Percentiles rank a stretch among this genome's conserved stretches.
Conservation (phyloP, 1,140 invertebrate species). For the Arctopsyche grandis region DNA sequence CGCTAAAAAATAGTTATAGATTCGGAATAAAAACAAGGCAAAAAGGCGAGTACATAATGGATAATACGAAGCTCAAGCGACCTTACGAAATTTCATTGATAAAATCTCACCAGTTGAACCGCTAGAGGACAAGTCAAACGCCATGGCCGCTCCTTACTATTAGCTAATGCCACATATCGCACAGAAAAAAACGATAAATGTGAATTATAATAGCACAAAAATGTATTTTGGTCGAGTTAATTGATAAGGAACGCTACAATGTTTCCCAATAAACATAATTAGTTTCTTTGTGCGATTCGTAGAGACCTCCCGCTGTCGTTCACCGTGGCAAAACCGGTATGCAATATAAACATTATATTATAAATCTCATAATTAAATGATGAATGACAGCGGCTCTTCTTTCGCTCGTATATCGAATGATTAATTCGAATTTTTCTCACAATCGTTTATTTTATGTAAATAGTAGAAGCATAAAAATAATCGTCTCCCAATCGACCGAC, state of each 20-base stretch:
- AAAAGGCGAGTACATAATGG: background rate
- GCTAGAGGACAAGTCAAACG: background rate
- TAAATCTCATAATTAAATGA: constrained; percentile 10
- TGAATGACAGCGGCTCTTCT: constrained; percentile 20
- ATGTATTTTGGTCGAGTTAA: no score
- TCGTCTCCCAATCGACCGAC: background rate
- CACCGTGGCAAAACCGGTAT: constrained; percentile 25
- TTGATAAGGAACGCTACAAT: background rate
- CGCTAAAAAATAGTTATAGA: background rate
- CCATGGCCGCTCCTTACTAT: no score
- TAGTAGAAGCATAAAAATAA: constrained; percentile 11
- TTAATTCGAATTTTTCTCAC: constrained; percentile 25
- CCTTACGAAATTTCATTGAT: background rate
- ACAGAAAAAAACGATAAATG: no score
- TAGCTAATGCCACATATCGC: no score
- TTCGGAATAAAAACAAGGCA: no score
- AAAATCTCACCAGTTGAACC: background rate
- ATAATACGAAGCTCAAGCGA: background rate
- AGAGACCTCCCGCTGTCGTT: constrained; percentile 6
- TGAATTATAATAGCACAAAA: no score
- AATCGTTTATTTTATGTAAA: constrained; percentile 23
- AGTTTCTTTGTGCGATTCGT: constrained; percentile 7
- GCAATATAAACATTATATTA: background rate
- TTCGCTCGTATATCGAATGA: constrained; percentile 6
- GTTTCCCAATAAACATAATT: background rate